These are phyloP conservation scores for Temnothorax rugatulus DNA, from an alignment of 2,888 invertebrate genomes.

Conservation along the genomic window DNA sequence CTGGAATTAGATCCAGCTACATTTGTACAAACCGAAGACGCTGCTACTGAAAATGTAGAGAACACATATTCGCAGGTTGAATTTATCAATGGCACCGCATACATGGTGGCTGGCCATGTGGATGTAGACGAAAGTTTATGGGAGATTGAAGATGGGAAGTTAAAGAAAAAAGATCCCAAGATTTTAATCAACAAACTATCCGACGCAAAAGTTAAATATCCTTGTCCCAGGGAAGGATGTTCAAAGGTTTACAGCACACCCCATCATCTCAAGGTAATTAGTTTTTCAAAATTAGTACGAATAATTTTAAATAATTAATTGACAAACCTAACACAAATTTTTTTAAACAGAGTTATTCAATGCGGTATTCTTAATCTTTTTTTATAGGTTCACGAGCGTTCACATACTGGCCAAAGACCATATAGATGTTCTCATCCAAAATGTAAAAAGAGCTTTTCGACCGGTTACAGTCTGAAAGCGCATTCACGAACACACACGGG, in stretches of 20 bases:
- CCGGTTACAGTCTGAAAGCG: conserved; percentile 88
- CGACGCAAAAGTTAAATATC: conserved; percentile 78
- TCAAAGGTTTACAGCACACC: conserved; percentile 87
- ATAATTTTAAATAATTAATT: background rate
- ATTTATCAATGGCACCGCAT: conserved; percentile 81
- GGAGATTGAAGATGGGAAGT: conserved; percentile 79
- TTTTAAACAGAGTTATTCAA: background rate
- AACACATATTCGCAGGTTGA: conserved; percentile 80
- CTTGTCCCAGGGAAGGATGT: conserved; percentile 87
- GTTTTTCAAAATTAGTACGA: background rate
- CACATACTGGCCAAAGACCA: conserved; percentile 87
- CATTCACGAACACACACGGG: conserved; percentile 89
- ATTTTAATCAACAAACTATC: conserved; percentile 80
- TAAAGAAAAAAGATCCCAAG: conserved; percentile 78
- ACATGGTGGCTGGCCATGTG: conserved; percentile 80
- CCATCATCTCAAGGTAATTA: conserved; percentile 87
- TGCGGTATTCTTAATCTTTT: background rate
- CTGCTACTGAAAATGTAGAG: conserved; percentile 73
- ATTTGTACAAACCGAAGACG: conserved; percentile 73
- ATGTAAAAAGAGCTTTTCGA: conserved; percentile 87
- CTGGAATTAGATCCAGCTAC: conserved; percentile 79
- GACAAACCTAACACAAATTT: background rate
- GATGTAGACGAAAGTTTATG: conserved; percentile 79
- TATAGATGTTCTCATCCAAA: conserved; percentile 86
- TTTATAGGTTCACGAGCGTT: conserved; percentile 87